These are phyloP conservation scores for Eutolmus rufibarbis DNA, from an alignment of 2,888 invertebrate genomes.

Conservation along the genomic window DNA sequence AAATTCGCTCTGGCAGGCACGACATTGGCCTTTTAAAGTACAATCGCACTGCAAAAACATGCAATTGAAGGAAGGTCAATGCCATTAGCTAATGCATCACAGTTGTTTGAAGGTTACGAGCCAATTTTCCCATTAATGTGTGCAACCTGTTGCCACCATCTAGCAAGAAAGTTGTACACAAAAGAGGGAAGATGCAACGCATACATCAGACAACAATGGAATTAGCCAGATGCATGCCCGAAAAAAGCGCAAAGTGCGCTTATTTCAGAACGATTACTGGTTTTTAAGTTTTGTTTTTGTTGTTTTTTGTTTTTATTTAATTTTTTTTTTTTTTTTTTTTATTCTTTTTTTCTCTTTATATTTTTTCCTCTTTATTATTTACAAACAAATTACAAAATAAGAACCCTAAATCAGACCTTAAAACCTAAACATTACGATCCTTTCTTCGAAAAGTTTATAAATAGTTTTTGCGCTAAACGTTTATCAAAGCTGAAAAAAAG, in stretches of 20 bases:
- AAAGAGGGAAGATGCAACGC: not conserved
- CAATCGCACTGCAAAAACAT: not conserved
- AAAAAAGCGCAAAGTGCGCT: not conserved
- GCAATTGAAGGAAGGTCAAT: not conserved
- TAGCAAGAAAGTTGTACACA: not conserved
- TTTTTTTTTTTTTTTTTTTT: slow-evolving; percentile 48
- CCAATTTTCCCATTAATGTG: not conserved
- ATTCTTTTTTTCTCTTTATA: slow-evolving; percentile 50
- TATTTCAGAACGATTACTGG: not conserved
- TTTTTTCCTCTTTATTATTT: slow-evolving; percentile 58
- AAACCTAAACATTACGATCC: slow-evolving; percentile 26
- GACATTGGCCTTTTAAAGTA: not conserved
- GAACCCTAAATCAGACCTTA: slow-evolving; percentile 37
- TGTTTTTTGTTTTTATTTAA: slow-evolving; percentile 55
- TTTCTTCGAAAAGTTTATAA: slow-evolving; percentile 19
- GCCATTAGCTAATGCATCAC: not conserved
- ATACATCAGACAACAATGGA: not conserved
- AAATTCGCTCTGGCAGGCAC: not conserved
- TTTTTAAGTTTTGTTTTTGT: slow-evolving; percentile 50
- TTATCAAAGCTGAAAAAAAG: slow-evolving; percentile 64
- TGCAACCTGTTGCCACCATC: not conserved
- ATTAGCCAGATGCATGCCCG: not conserved
- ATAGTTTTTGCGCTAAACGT: not conserved
- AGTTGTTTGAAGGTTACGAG: not conserved
- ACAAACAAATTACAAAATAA: slow-evolving; percentile 59